Percentiles rank a stretch among this genome's conserved stretches.
Evolutionary conservation across 1,140 invertebrate genomes (phyloP).

Genomic region (Pachypeltis micranthus): DNA sequence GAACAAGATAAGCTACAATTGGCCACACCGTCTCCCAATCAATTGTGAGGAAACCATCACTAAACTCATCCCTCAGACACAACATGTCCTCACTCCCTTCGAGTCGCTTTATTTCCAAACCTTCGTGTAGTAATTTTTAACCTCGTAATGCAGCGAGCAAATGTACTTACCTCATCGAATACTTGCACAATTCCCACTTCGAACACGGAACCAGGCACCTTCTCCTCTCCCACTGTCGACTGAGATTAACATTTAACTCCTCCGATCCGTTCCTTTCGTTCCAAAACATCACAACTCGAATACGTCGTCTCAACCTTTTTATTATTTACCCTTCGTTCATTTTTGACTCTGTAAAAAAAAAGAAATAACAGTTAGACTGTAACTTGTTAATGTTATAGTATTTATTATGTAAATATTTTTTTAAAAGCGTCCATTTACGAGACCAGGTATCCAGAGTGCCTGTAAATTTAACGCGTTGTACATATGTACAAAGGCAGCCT

Average conservation of each 20-base stretch:
- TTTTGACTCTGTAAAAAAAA: not conserved
- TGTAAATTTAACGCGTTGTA: conserved; percentile 13
- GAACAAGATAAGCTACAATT: too few species aligned
- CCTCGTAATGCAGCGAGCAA: too few species aligned
- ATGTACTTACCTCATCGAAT: too few species aligned
- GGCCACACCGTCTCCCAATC: too few species aligned
- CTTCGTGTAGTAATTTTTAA: too few species aligned
- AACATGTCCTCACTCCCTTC: too few species aligned
- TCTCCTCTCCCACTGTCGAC: too few species aligned
- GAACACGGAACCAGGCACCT: not conserved
- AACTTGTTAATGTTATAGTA: conserved; percentile 22
- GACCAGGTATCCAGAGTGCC: conserved; percentile 15
- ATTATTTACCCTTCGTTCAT: not conserved
- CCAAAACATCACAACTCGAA: not conserved
- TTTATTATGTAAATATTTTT: conserved; percentile 17
- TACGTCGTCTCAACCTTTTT: not conserved
- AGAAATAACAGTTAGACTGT: conserved; percentile 20
- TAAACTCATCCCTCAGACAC: too few species aligned
- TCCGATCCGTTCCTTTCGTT: not conserved
- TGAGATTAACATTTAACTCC: conserved; percentile 3
- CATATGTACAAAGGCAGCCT: conserved; percentile 18
- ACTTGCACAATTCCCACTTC: not conserved
- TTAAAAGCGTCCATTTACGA: conserved; percentile 8
- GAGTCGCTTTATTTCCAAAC: too few species aligned
- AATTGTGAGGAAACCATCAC: too few species aligned